Percentiles rank a stretch among this genome's conserved stretches.
phyloP scores from a whole-genome alignment of 2,113 vertebrate genomes.

The Chlorodrepanis virens region DNA sequence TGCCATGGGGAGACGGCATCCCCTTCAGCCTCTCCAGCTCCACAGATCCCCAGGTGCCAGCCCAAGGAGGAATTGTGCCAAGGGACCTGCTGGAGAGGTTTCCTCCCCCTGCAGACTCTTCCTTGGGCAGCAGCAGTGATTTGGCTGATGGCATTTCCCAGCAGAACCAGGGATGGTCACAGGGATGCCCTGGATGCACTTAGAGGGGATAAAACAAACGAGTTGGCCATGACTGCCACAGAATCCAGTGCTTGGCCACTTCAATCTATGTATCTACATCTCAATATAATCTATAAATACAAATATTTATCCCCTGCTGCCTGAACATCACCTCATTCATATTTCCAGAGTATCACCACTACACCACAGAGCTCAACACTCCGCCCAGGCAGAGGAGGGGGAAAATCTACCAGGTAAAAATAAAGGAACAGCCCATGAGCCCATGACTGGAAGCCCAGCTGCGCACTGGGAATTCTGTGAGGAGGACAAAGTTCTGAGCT shows the following conservation, averaged over 20 bases:
- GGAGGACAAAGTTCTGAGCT: neutral
- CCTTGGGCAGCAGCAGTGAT: neutral
- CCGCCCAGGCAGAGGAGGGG: neutral
- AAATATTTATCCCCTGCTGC: neutral
- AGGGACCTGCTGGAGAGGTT: neutral
- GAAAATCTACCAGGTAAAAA: neutral
- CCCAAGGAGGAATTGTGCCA: neutral
- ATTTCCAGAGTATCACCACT: neutral
- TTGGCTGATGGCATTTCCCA: neutral
- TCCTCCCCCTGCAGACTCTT: neutral
- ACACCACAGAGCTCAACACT: neutral
- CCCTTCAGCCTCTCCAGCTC: neutral
- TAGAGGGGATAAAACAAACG: neutral
- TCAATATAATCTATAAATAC: neutral
- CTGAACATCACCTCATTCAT: neutral
- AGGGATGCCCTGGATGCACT: neutral
- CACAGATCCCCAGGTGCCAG: neutral
- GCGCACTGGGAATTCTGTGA: neutral
- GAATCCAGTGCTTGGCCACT: neutral
- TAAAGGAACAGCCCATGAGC: neutral
- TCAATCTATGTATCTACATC: accelerated
- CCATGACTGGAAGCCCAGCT: neutral
- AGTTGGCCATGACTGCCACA: neutral
- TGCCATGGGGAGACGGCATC: neutral
- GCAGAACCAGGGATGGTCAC: neutral